These are phyloP conservation scores for Brachyptera putata DNA, from an alignment of 2,888 invertebrate genomes.

Conservation along the genomic window DNA sequence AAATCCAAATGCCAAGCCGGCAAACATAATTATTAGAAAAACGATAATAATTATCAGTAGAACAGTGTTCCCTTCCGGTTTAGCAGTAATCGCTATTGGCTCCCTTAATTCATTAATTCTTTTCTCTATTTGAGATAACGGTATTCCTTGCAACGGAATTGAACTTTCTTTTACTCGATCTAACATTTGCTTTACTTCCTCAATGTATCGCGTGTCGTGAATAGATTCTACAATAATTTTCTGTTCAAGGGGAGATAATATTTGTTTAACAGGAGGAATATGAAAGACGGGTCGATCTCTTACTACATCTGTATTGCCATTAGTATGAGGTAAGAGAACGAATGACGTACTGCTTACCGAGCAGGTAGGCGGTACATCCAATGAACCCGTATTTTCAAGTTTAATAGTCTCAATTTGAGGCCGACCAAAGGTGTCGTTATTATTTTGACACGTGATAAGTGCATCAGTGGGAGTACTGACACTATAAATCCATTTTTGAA, in stretches of 20 bases:
- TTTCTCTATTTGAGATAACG: not conserved
- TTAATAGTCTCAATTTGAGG: not conserved
- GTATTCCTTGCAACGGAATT: not conserved
- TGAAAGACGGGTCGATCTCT: not conserved
- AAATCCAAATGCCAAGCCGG: not conserved
- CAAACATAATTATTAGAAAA: not conserved
- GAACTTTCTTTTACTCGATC: not conserved
- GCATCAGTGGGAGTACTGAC: not conserved
- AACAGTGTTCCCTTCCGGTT: not conserved
- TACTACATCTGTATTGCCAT: not conserved
- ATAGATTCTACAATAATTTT: not conserved
- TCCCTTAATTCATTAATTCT: not conserved
- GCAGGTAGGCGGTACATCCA: not conserved
- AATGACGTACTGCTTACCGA: not conserved
- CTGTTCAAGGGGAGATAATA: not conserved
- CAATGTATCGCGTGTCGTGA: not conserved
- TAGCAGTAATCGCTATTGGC: not conserved
- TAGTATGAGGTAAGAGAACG: not conserved
- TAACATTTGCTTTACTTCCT: not conserved
- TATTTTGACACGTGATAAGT: not conserved
- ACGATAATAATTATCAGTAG: not conserved
- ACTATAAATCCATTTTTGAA: not conserved
- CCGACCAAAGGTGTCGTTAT: not conserved
- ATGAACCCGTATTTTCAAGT: not conserved
- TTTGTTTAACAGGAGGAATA: not conserved